phyloP scores from a whole-genome alignment of 2,888 invertebrate genomes.

The Troglohyphantes excavatus region DNA sequence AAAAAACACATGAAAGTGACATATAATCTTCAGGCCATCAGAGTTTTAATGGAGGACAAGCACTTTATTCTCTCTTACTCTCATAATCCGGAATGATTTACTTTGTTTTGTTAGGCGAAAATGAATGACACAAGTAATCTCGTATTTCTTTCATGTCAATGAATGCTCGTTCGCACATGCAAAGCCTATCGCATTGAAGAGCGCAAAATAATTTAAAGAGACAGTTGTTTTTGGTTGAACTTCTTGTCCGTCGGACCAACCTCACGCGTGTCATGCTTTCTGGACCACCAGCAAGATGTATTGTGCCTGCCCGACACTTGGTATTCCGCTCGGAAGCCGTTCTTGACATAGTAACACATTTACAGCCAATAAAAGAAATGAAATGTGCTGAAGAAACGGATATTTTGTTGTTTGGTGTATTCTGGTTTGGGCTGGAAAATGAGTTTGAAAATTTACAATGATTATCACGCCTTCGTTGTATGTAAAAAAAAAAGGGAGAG shows the following conservation, averaged over 20 bases:
- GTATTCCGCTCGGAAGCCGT: constrained; percentile 40
- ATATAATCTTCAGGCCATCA: neutral
- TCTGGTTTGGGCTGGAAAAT: neutral
- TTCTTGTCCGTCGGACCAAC: neutral
- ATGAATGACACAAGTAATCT: neutral
- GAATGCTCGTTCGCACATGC: too few relatives aligned
- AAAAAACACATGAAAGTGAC: too few relatives aligned
- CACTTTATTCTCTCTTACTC: neutral
- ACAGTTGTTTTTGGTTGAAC: neutral
- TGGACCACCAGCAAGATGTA: constrained; percentile 27
- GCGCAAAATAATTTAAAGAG: neutral
- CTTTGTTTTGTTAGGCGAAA: neutral
- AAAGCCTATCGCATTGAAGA: neutral
- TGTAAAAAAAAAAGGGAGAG: neutral
- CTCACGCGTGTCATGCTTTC: constrained; percentile 15
- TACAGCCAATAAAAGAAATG: constrained; percentile 25
- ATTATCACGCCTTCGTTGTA: constrained; percentile 52
- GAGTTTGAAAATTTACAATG: constrained; percentile 27
- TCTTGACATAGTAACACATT: constrained; percentile 74
- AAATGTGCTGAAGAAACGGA: constrained; percentile 23
- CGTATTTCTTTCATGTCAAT: neutral
- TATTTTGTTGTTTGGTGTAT: constrained; percentile 24
- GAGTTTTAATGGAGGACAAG: neutral
- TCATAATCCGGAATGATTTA: neutral
- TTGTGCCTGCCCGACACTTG: constrained; percentile 38